Conservation (phyloP, 2,888 invertebrate species). For the Cephus spinipes region DNA sequence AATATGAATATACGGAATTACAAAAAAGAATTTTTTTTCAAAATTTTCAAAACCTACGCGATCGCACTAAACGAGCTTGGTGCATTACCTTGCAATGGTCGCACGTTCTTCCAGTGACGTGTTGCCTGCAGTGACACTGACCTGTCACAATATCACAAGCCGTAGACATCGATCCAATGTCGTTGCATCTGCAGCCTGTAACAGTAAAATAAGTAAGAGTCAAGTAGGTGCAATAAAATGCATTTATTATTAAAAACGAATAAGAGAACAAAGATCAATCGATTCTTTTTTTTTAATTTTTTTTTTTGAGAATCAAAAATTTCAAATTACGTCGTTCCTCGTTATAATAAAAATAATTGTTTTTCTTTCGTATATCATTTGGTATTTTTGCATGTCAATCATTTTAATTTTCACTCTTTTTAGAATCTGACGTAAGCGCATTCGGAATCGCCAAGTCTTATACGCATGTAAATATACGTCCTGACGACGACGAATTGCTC, state of each 20-base stretch:
- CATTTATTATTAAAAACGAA: neutral
- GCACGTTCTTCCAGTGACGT: constrained; percentile 81
- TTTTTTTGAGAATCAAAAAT: neutral
- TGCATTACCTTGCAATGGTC: constrained; percentile 77
- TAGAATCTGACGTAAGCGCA: neutral
- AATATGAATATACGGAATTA: neutral
- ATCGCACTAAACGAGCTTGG: neutral
- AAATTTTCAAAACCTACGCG: neutral
- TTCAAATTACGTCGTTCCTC: too few species aligned
- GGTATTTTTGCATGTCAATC: neutral
- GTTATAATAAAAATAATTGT: too few species aligned
- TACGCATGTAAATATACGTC: neutral
- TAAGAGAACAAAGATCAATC: neutral
- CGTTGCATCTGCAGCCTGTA: constrained; percentile 88
- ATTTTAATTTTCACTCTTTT: neutral
- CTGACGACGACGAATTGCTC: neutral
- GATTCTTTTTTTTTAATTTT: neutral
- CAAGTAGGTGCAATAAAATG: neutral
- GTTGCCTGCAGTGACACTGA: constrained; percentile 80
- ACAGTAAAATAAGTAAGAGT: constrained; percentile 55
- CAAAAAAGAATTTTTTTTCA: neutral
- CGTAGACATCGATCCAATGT: constrained; percentile 76
- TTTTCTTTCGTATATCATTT: neutral
- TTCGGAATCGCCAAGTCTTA: neutral
- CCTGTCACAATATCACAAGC: constrained; percentile 83